Conservation (phyloP, 2,797 vertebrate genomes). For the Amblyopsis hoosieri region DNA sequence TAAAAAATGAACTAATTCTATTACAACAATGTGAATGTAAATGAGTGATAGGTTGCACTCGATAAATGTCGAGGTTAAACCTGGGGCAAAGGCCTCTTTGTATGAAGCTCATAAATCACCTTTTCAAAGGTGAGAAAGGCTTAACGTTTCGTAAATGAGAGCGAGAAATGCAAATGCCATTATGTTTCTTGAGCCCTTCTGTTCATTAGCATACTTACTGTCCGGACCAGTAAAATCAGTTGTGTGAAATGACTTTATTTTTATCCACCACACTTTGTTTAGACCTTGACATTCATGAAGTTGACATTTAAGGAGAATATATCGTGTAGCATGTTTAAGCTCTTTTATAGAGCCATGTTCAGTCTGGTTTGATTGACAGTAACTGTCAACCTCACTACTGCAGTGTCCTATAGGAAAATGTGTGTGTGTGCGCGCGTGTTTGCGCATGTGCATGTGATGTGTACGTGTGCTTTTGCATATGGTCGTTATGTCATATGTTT, state of each 20-base stretch:
- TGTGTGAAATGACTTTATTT: not conserved
- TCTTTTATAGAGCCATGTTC: not conserved
- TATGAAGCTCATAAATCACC: no score
- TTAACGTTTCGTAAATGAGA: no score
- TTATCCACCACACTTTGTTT: not conserved
- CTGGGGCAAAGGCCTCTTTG: slow-evolving; percentile 5
- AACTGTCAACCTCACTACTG: not conserved
- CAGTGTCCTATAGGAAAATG: slow-evolving; percentile 1
- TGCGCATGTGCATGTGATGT: not conserved
- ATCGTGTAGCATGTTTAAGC: not conserved
- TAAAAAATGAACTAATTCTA: slow-evolving; percentile 56
- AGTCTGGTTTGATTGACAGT: slow-evolving; percentile 1
- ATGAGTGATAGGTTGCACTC: slow-evolving; percentile 52
- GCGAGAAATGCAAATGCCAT: no score
- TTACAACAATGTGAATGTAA: slow-evolving; percentile 59
- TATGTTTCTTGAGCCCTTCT: no score
- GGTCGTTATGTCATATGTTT: not conserved
- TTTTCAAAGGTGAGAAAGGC: no score
- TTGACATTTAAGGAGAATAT: not conserved
- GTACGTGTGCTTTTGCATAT: slow-evolving; percentile 1
- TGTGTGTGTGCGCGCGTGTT: no score
- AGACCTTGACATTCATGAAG: no score
- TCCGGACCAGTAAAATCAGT: not conserved
- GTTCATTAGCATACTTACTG: not conserved
- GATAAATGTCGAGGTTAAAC: slow-evolving; percentile 41